phyloP scores from a whole-genome alignment of 1,140 invertebrate species.

The Drosophila trapezifrons region DNA sequence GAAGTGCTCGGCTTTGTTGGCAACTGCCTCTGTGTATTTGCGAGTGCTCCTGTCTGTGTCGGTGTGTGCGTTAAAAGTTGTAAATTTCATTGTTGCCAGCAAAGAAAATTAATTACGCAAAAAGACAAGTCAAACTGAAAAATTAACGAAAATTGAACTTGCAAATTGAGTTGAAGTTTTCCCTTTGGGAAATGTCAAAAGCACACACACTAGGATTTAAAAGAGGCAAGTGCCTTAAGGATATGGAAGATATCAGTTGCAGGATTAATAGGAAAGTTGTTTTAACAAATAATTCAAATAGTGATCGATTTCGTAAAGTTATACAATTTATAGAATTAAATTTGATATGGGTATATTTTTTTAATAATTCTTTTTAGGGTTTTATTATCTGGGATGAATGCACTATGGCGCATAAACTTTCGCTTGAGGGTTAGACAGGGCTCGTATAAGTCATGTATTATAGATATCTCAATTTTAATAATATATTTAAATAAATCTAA shows the following conservation, averaged over 20 bases:
- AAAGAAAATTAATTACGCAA: slow-evolving; percentile 76
- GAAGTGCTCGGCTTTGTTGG: slow-evolving; percentile 70
- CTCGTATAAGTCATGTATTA: background rate
- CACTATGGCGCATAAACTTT: background rate
- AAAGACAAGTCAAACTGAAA: slow-evolving; percentile 40
- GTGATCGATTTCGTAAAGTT: background rate
- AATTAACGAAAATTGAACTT: slow-evolving; percentile 28
- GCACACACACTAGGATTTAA: background rate
- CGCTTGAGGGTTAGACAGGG: too few species aligned
- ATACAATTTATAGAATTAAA: background rate
- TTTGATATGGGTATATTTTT: background rate
- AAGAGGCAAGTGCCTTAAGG: background rate
- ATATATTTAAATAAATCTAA: background rate
- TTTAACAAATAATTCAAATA: background rate
- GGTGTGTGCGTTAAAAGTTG: slow-evolving; percentile 62
- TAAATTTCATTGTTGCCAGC: slow-evolving; percentile 73
- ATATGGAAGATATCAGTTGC: background rate
- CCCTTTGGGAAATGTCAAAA: slow-evolving; percentile 21
- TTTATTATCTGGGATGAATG: background rate
- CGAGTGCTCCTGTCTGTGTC: slow-evolving; percentile 10
- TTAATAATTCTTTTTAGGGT: background rate
- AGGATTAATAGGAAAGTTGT: too few species aligned
- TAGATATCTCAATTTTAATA: background rate
- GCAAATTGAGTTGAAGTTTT: slow-evolving; percentile 58
- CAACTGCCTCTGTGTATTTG: slow-evolving; percentile 20